Percentiles rank a stretch among this genome's conserved stretches.
Conservation (phyloP, 1,140 invertebrate species). For the Papilio polytes region DNA sequence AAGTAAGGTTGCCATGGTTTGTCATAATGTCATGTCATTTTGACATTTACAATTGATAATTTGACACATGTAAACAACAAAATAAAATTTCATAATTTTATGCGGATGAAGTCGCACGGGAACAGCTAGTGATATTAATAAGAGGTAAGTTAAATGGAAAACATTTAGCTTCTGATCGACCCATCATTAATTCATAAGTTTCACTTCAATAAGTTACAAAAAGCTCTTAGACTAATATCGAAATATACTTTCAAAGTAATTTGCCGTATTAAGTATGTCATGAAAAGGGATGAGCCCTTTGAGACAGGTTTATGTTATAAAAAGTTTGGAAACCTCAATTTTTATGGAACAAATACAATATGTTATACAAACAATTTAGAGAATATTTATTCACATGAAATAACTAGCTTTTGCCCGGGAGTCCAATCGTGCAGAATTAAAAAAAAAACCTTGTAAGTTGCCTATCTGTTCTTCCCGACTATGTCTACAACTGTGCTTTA, state of each 20-base stretch:
- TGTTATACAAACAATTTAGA: neutral
- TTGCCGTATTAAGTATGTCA: slow-evolving; percentile 1
- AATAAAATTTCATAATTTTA: no score
- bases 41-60: no score
- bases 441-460: no score
- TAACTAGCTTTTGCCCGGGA: no score
- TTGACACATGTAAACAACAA: no score
- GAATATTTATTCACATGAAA: neutral
- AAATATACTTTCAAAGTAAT: slow-evolving; percentile 6
- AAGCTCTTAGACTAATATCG: slow-evolving; percentile 6
- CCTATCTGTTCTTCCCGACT: no score
- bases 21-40: no score
- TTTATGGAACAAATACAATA: neutral
- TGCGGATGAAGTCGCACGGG: no score
- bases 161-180: neutral
- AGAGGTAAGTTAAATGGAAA: neutral
- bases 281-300: slow-evolving; percentile 7
- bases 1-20: no score
- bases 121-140: no score
- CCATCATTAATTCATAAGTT: neutral
- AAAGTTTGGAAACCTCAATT: neutral
- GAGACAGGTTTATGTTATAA: neutral
- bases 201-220: neutral
- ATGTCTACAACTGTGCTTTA: no score
- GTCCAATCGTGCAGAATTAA: no score